Base-by-base conservation (phyloP, 2,113 vertebrate genomes). In the Alligator sinensis region DNA sequence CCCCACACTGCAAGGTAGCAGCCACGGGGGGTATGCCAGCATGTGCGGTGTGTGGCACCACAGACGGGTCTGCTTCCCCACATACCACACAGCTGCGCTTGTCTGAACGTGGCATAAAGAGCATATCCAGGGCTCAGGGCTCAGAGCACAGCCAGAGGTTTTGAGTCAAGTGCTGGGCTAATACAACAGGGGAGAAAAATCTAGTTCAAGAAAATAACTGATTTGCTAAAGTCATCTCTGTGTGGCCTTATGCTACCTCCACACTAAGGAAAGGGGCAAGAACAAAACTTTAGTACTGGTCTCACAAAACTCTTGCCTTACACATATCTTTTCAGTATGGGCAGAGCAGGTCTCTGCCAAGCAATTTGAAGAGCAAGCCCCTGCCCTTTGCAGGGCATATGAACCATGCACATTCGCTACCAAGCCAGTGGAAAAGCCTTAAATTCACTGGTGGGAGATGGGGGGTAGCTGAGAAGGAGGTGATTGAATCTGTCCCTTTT, bases 361-460 rank as follows among this genome's bases (percentile, higher is more conserved):
- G 9, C 47, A 47, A 22, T 24, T 38, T 3, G 11, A 30, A 47
- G 30, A 47, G 24, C 21, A 72, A 30, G 34, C 5, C 6, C 24
- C 21, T 38, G 34, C 3, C 34, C 17, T 18, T 38, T 11, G 68
- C 68, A 72, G 34, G 17, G 34, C 34, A 34, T 38, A 34, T 72
- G 11, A 72, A 21, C 68, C 10, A 4, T 72, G 11, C 34, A 47
- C 30, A 11, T 34, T 11, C 4, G 16, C 27, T 18, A 4, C n/a
- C 68, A 17, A 38, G 34, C 18, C 30, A 22, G 18, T 70, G 86
- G 70, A 24, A 92, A 64, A 84, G 84, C 0, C 2, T 12, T 19
- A n/a, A 1, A 2, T 54, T 86, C 9, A 38, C 11, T 0, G 11
- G 19, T 57, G 86, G 76, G 1, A 82, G 5, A 13, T 17, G 5